Conservation (phyloP, 53 echinoderm and acorn worm species). For the Echinometra lucunter region DNA sequence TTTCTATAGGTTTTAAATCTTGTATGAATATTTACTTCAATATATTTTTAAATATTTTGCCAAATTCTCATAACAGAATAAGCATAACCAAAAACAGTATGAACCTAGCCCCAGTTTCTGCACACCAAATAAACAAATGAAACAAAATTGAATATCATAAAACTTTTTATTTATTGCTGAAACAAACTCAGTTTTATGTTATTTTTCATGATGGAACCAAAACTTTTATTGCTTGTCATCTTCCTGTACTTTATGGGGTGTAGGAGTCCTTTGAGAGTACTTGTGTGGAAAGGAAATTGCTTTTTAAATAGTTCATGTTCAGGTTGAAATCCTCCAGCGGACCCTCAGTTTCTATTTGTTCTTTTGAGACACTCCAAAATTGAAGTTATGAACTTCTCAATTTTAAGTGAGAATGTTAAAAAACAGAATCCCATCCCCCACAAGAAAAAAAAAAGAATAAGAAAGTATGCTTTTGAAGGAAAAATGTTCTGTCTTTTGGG, state of each 20-base stretch:
- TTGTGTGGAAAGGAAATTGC: neutral
- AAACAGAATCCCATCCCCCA: too few species aligned
- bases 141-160: neutral
- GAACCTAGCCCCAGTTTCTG: neutral
- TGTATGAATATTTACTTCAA: too few species aligned
- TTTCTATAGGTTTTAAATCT: too few species aligned
- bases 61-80: neutral
- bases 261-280: neutral
- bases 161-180: constrained; percentile 9
- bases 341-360: neutral
- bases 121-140: neutral
- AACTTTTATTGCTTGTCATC: constrained; percentile 5
- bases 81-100: neutral
- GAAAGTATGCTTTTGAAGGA: neutral
- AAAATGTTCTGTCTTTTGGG: neutral
- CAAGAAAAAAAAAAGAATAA: neutral
- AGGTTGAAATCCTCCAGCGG: neutral
- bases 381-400: neutral
- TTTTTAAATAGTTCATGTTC: constrained; percentile 31
- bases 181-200: constrained; percentile 12
- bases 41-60: too few species aligned
- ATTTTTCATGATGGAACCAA: neutral
- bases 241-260: neutral
- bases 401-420: neutral
- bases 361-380: neutral